Conservation (phyloP, 2,797 vertebrate genomes). For the Pangasius larnaudii region DNA sequence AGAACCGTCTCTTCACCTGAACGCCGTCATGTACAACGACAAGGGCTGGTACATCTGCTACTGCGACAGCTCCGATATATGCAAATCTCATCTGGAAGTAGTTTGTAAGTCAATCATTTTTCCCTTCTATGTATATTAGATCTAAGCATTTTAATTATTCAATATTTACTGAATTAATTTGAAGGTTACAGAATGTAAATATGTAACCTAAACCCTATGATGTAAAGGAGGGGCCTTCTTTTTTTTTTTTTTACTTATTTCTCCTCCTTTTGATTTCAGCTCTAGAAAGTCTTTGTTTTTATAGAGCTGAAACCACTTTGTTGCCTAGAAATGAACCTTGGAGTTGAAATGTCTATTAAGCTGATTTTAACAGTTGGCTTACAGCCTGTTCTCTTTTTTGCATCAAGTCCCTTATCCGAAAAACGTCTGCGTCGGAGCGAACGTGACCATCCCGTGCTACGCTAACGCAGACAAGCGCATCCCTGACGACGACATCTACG, state of each 20-base stretch:
- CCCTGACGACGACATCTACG: background rate
- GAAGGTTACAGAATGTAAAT: background rate
- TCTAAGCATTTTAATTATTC: no score
- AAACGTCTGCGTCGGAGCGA: background rate
- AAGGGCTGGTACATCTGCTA: conserved; percentile 22
- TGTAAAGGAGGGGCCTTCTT: no score
- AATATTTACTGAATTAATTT: no score
- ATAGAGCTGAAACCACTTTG: background rate
- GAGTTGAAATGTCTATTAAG: background rate
- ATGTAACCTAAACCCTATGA: background rate
- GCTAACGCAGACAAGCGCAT: conserved; percentile 4
- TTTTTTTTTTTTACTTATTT: background rate
- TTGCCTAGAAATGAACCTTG: background rate
- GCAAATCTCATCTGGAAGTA: conserved; percentile 19
- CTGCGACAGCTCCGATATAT: background rate
- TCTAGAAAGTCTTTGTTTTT: background rate
- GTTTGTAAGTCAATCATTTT: conserved; percentile 16
- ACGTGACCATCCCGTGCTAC: conserved; percentile 22
- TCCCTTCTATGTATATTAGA: background rate
- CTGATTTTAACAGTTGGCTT: background rate
- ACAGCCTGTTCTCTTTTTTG: no score
- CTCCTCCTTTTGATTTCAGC: no score
- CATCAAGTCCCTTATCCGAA: no score
- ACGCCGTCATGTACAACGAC: conserved; percentile 23
- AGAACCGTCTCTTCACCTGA: background rate